Evolutionary conservation across 1,140 invertebrate genomes (phyloP).

Genomic region (Scaptomyza hsui): DNA sequence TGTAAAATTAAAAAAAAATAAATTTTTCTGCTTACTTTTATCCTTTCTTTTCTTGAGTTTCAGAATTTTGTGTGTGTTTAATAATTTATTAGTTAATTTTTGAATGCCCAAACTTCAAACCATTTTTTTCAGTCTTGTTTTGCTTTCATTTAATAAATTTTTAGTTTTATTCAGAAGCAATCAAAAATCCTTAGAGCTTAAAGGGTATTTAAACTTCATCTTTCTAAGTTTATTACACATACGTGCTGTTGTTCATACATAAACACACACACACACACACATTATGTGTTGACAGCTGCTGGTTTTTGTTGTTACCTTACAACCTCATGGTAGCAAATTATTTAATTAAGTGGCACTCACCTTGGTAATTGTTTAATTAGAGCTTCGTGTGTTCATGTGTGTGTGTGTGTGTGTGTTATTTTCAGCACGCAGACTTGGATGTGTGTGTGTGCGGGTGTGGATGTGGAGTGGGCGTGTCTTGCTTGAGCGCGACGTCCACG

Average conservation of each 20-base stretch:
- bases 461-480: slow-evolving; percentile 16
- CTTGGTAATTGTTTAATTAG: slow-evolving; percentile 75
- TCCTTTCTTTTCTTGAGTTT: too few species aligned
- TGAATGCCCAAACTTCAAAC: too few species aligned
- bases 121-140: too few species aligned
- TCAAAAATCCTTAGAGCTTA: neutral
- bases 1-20: too few species aligned
- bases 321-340: slow-evolving; percentile 69
- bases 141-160: too few species aligned
- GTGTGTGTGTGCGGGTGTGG: slow-evolving; percentile 4
- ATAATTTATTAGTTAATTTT: too few species aligned
- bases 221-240: neutral
- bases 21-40: too few species aligned
- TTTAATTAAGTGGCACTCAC: slow-evolving; percentile 78
- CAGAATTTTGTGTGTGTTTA: too few species aligned
- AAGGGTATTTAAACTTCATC: slow-evolving; percentile 12
- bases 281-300: slow-evolving; percentile 17
- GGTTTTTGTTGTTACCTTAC: slow-evolving; percentile 41
- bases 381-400: slow-evolving; percentile 32
- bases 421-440: neutral
- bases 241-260: neutral
- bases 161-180: too few species aligned
- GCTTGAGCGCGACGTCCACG: slow-evolving; percentile 2
- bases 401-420: slow-evolving; percentile 22
- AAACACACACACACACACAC: neutral